Evolutionary conservation across 1,140 invertebrate genomes (phyloP).

Genomic region (Helicorthomorpha holstii): DNA sequence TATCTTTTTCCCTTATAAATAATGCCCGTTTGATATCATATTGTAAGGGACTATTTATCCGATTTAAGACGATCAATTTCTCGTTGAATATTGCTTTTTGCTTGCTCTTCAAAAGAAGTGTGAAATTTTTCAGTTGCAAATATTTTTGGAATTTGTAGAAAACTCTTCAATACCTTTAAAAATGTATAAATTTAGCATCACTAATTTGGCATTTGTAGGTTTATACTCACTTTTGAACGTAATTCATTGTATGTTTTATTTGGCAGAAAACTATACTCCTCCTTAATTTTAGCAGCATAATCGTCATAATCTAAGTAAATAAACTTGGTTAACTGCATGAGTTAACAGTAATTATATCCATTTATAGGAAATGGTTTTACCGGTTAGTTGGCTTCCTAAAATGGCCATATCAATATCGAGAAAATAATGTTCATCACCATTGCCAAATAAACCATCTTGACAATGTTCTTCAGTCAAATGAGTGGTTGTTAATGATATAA

Average conservation of each 20-base stretch:
- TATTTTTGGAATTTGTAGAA: constrained; percentile 45
- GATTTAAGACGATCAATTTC: constrained; percentile 26
- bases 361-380: constrained; percentile 4
- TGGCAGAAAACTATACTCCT: constrained; percentile 38
- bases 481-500: constrained; percentile 33
- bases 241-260: constrained; percentile 34
- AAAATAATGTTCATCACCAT: constrained; percentile 40
- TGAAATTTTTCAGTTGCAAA: constrained; percentile 42
- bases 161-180: constrained; percentile 38
- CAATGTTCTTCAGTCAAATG: constrained; percentile 43
- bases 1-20: too few species aligned
- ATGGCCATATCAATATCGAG: constrained; percentile 42
- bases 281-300: constrained; percentile 32
- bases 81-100: constrained; percentile 38
- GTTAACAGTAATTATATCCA: background rate
- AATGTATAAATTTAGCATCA: constrained; percentile 4
- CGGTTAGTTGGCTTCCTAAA: constrained; percentile 29
- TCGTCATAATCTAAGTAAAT: constrained; percentile 26
- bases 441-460: constrained; percentile 32
- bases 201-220: background rate
- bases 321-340: background rate
- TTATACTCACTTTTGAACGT: constrained; percentile 32
- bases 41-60: too few species aligned
- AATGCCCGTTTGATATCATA: too few species aligned
- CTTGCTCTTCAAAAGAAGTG: constrained; percentile 36